A percentile compares a stretch with the other conserved stretches of the same genome.
Evolutionary conservation across 23 tunicate species (phyloP).

Genomic region (Halocynthia aurantium): DNA sequence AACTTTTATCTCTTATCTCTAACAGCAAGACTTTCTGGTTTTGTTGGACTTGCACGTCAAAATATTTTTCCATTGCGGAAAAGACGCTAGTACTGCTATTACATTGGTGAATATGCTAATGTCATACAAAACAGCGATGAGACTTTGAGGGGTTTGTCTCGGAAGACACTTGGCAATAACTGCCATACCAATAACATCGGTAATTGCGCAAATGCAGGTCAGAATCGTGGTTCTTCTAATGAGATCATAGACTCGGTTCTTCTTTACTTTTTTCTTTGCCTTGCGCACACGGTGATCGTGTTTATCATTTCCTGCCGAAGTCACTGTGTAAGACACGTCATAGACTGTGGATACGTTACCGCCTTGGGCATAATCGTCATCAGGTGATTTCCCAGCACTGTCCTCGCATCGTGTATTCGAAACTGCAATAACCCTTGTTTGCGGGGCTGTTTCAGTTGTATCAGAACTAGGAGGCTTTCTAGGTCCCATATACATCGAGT

Average conservation of each 20-base stretch:
- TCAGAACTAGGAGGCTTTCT: background rate
- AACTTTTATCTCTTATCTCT: too few relatives aligned
- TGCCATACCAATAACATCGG: conserved; percentile 11
- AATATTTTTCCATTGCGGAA: conserved; percentile 9
- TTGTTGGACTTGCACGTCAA: background rate
- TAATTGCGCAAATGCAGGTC: conserved; percentile 6
- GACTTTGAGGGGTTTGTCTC: conserved; percentile 4
- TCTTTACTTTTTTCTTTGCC: too few relatives aligned
- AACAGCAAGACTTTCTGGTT: too few relatives aligned
- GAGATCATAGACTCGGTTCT: background rate
- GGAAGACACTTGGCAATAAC: background rate
- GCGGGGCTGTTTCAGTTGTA: background rate
- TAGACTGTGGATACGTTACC: background rate
- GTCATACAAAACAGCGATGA: conserved; percentile 7
- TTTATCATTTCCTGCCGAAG: background rate
- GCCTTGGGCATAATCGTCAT: background rate
- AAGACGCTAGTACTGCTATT: conserved; percentile 6
- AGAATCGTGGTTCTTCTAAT: background rate
- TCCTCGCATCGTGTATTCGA: background rate
- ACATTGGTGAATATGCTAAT: background rate
- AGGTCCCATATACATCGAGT: background rate
- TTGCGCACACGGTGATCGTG: too few relatives aligned
- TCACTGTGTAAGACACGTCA: background rate
- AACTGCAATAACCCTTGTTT: background rate
- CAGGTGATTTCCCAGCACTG: background rate